Evolutionary conservation across 2,888 invertebrate genomes (phyloP).

Genomic region (Mongoloraphidia duomilia): DNA sequence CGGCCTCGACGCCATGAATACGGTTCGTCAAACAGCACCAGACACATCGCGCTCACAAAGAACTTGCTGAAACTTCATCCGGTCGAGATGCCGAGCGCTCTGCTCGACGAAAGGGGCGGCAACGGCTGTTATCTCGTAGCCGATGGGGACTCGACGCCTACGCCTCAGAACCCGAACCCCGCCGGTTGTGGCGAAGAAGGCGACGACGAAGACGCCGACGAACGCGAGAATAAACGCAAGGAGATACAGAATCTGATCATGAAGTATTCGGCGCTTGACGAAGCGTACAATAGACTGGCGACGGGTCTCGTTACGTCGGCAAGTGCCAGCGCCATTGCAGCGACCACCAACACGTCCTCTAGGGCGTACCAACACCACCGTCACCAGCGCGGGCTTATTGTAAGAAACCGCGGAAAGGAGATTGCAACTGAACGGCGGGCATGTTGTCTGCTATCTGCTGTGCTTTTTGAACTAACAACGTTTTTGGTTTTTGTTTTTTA

Average conservation of each 20-base stretch:
- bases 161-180: constrained; percentile 29
- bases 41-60: no score
- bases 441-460: no score
- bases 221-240: constrained; percentile 66
- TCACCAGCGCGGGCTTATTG: constrained; percentile 9
- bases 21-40: no score
- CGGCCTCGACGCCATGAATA: constrained; percentile 15
- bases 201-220: constrained; percentile 41
- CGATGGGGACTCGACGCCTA: constrained; percentile 32
- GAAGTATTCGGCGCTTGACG: constrained; percentile 69
- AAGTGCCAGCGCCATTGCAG: constrained; percentile 30
- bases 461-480: no score
- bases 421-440: no score
- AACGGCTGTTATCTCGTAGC: constrained; percentile 15
- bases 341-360: constrained; percentile 31
- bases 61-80: constrained; percentile 33
- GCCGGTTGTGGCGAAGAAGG: no score
- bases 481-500: no score
- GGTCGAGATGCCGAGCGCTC: constrained; percentile 31
- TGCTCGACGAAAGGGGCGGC: constrained; percentile 2
- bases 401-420: no score
- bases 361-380: constrained; percentile 36
- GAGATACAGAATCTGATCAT: constrained; percentile 70
- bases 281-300: constrained; percentile 39
- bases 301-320: constrained; percentile 25